These are phyloP conservation scores for Temnothorax rugatulus DNA, from an alignment of 2,888 invertebrate species.

Conservation along the genomic window DNA sequence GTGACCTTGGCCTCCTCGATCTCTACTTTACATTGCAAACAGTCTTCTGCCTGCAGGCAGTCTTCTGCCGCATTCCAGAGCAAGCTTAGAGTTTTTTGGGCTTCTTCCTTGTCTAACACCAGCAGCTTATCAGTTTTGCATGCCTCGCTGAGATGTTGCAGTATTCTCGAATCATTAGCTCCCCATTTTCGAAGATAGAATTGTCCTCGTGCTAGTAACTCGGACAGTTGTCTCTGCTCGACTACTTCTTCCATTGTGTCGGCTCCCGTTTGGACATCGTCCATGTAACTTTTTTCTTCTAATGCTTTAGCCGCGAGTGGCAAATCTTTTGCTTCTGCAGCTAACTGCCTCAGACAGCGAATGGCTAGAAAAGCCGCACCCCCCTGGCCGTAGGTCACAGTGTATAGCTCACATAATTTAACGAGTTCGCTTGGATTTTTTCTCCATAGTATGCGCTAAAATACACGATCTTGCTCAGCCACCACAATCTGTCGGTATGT, in stretches of 20 bases:
- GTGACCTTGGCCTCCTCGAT: no score
- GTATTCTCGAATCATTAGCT: no score
- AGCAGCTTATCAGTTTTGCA: no score
- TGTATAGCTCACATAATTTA: neutral
- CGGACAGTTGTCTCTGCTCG: neutral
- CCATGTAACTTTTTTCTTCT: slow-evolving; percentile 1
- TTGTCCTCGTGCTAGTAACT: neutral
- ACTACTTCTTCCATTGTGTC: neutral
- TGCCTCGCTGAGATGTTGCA: no score
- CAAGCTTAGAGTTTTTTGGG: no score
- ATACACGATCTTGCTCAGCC: neutral
- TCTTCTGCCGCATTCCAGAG: no score
- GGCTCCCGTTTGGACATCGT: slow-evolving; percentile 9
- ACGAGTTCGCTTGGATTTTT: neutral
- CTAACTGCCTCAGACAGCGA: neutral
- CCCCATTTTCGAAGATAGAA: no score
- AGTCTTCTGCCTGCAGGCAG: no score
- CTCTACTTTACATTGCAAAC: no score
- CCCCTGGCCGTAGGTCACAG: slow-evolving; percentile 1
- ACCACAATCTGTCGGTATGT: neutral
- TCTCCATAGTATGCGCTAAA: slow-evolving; percentile 8
- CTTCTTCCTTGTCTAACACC: no score
- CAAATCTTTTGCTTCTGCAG: neutral
- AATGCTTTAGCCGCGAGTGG: neutral
- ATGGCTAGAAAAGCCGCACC: neutral